A percentile compares a stretch with the other conserved stretches of the same genome.
phyloP scores from a whole-genome alignment of 2,888 invertebrate genomes.

The Tetropium fuscum region DNA sequence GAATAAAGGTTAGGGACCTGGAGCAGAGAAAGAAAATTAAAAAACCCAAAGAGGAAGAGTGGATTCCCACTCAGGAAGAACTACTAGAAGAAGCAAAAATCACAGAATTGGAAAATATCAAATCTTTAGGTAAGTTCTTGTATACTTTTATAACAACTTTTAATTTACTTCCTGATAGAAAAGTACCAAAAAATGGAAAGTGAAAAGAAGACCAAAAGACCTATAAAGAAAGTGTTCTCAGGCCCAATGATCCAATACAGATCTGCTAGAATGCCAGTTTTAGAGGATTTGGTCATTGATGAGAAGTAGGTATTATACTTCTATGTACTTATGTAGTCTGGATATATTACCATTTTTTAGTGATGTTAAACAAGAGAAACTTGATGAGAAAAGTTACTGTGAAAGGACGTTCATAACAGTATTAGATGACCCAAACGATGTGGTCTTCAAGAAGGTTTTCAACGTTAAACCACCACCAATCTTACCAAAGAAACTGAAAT shows the following conservation, averaged over 20 bases:
- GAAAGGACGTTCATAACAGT: constrained; percentile 91
- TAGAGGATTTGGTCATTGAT: constrained; percentile 63
- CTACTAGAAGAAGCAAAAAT: constrained; percentile 92
- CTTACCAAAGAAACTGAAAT: constrained; percentile 71
- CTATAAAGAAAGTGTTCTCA: constrained; percentile 79
- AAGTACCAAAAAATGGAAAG: constrained; percentile 92
- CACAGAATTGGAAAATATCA: constrained; percentile 93
- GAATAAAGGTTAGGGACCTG: constrained; percentile 83
- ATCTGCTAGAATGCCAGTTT: constrained; percentile 79
- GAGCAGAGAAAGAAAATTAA: constrained; percentile 79
- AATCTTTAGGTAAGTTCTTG: constrained; percentile 80
- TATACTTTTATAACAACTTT: background rate
- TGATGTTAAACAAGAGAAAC: constrained; percentile 36
- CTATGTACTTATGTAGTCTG: background rate
- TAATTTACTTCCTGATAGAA: constrained; percentile 70
- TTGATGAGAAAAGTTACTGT: constrained; percentile 66
- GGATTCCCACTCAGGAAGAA: constrained; percentile 93
- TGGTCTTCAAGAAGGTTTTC: constrained; percentile 80
- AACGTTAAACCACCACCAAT: constrained; percentile 67
- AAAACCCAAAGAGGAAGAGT: constrained; percentile 72
- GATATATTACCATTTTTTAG: constrained; percentile 20
- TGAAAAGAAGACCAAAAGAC: constrained; percentile 91
- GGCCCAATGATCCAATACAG: constrained; percentile 89
- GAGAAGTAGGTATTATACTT: constrained; percentile 25
- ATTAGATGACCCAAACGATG: constrained; percentile 87